Evolutionary conservation across 2,113 vertebrate genomes (phyloP), one percentile per base, ranked within the genome.

Genomic region (Albula goreensis): DNA sequence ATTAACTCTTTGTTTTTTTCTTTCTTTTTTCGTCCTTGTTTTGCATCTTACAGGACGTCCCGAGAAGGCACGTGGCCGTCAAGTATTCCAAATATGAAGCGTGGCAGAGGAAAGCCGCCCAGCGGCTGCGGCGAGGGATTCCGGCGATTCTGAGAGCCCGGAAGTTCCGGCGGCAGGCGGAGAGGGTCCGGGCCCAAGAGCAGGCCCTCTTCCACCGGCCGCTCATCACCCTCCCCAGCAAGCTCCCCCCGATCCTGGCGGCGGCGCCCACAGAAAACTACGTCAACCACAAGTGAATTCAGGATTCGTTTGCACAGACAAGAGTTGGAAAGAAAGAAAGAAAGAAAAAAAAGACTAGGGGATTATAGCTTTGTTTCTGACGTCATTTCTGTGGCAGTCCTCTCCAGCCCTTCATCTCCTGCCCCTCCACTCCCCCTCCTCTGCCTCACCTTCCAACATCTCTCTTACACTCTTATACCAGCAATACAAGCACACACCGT

Each of bases 61-160:
- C 95, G 84, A 96, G 96, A 93, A 97, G 97, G 91, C 96, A 96
- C 84, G 93, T 95, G 51, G 95, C 95, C 5, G 83, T 92, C 88
- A 97, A 96, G 94, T 97, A 96, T 94, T 95, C 96, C 95, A 97
- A 96, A 94, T 96, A 96, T 22, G 95, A 97, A 0, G 89, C 95
- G 92, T 98, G 97, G 97, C 96, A 98, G 91, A 95, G 94, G 93
- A 97, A 96, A 90, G 96, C 96, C 66, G 94, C 96, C 50, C 97
- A 97, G 94, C 95, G 97, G 90, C 96, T 96, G 90, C 95, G 97
- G 89, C 96, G 96, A 92, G 97, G 97, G 57, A 92, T 95, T 87
- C 97, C 97, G 6, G 92, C 95, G 90, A 96, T 98, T 93, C 92
- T 97, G 88, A 94, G 94, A 66, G 94, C 96, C 89, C 96, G 93